phyloP scores from a whole-genome alignment of 2,797 vertebrate genomes.

The Arvicola amphibius region DNA sequence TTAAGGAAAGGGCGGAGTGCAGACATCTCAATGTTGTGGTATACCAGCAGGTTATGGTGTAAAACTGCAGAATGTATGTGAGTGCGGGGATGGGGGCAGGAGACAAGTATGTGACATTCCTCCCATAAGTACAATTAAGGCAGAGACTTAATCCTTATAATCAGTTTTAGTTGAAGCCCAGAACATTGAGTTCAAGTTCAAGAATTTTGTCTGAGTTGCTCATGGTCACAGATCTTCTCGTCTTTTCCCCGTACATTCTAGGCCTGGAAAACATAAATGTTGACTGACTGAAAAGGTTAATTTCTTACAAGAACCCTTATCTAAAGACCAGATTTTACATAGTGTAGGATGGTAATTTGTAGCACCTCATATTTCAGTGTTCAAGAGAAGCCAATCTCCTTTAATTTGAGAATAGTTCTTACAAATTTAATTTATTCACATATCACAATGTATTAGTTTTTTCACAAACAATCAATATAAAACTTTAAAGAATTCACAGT shows the following conservation, averaged over 20 bases:
- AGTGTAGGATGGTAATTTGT: not conserved
- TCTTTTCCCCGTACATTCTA: not conserved
- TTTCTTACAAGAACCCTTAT: not conserved
- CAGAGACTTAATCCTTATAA: not conserved
- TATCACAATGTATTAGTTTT: slow-evolving; percentile 13
- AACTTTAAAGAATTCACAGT: slow-evolving; percentile 47
- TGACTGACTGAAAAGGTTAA: not conserved
- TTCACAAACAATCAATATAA: slow-evolving; percentile 52
- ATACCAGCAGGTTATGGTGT: rapidly evolving
- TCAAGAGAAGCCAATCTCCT: not conserved
- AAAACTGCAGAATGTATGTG: not conserved
- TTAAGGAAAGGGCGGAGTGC: not conserved
- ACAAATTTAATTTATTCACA: slow-evolving; percentile 56
- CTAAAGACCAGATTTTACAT: not conserved
- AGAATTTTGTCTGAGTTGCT: not conserved
- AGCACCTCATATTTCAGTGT: not conserved
- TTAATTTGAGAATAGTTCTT: slow-evolving; percentile 55
- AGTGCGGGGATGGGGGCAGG: not conserved
- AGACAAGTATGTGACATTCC: not conserved
- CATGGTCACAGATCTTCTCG: not conserved
- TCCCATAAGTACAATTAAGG: not conserved
- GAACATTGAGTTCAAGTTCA: not conserved
- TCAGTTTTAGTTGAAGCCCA: not conserved
- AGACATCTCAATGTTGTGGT: not conserved
- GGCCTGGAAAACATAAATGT: not conserved